These are phyloP conservation scores for Pseudocheirus occidentalis DNA, from an alignment of 2,797 vertebrate species.

Conservation along the genomic window DNA sequence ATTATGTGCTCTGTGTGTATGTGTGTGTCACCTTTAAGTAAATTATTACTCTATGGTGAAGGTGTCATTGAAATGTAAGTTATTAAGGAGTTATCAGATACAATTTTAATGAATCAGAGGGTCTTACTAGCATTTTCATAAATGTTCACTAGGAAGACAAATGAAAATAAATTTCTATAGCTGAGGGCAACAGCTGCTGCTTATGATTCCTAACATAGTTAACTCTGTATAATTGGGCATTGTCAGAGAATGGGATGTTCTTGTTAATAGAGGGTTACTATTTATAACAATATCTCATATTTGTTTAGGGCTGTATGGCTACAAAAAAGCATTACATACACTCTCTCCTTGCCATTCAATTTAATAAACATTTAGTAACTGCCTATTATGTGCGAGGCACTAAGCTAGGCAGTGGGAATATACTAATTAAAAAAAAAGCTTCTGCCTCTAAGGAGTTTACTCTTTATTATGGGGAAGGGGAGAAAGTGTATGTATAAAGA, in stretches of 20 bases:
- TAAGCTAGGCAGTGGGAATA: not conserved
- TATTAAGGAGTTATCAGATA: not conserved
- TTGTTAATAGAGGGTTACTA: not conserved
- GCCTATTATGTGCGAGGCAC: not conserved
- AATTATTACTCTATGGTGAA: not conserved
- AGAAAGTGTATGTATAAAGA: not conserved
- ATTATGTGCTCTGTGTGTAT: not conserved
- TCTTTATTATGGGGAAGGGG: not conserved
- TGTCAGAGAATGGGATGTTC: not conserved
- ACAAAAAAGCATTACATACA: not conserved
- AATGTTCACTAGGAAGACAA: not conserved
- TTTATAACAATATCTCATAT: constrained; percentile 5
- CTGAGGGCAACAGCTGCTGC: not conserved
- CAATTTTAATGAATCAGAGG: not conserved
- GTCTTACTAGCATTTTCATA: not conserved
- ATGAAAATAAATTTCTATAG: not conserved
- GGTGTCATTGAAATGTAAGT: not conserved
- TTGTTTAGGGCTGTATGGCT: not conserved
- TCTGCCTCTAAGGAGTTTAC: not conserved
- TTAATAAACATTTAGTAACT: not conserved
- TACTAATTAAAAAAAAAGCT: not conserved
- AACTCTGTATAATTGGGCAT: not conserved
- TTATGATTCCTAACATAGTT: constrained; percentile 7
- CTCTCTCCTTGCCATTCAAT: not conserved
- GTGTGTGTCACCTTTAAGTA: not conserved